Base-by-base conservation (phyloP, 2,888 invertebrate species). In the Leptopilina syphax region DNA sequence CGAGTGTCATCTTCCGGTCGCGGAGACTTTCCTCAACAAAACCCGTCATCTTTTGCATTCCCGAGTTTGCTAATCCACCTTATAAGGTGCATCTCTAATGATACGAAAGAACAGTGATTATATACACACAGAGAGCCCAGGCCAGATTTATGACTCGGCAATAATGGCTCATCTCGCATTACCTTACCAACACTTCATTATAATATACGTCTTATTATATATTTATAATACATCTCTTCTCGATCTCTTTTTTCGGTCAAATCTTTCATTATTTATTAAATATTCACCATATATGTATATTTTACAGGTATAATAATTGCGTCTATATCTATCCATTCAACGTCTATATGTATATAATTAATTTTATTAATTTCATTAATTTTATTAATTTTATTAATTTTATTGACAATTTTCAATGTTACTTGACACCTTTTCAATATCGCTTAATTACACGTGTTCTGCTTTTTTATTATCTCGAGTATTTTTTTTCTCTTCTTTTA, bases 1-100 rank as follows among this genome's bases (percentile, higher is more conserved):
- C 54, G 73, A 73, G 73, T 73, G 73, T 73, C 73, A 73, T 73
- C 73, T 73, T 73, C 73, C 73, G 73, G n/a, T 73, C 70, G 44
- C 24, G 50, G 34, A 34, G 73, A 57, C 57, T 73, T 73, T 73
- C 57, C 41, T 57, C 57, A 13, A n/a, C 57, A 18, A 10, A 50
- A 9, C 9, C 34, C 41, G 34, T 57, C 73, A 73, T 73, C 34
- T 57, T 34, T 57, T n/a, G 57, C 73, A 73, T 73, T 73, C 73
- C 9, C n/a, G 34, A 73, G 73, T 57, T 57, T 57, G 73, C 73
- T 73, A 73, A 73, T 73, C 34, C 57, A 54, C 73, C 57, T 73
- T 73, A 73, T 34, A 57, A 73, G 73, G 70, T 73, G 54, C 54
- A 73, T 73, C 73, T 57, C 73, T 73, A 73, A 73, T 73, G 27